Evolutionary conservation across 2,113 vertebrate species (phyloP).

Genomic region (Campylorhamphus procurvoides): DNA sequence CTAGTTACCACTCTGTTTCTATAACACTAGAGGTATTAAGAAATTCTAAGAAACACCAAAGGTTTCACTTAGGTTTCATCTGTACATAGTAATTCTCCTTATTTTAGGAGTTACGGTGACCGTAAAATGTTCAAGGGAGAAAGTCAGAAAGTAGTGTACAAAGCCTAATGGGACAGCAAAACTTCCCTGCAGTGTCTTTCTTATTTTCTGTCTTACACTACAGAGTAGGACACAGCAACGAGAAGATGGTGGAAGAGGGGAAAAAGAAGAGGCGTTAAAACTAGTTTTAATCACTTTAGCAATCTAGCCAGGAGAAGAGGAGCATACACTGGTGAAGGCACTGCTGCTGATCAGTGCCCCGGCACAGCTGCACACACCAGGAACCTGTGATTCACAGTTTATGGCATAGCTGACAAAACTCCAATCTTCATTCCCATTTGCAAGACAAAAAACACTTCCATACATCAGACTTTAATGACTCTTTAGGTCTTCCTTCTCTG

Average conservation of each 20-base stretch:
- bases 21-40: neutral
- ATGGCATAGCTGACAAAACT: neutral
- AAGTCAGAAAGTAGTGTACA: neutral
- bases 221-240: neutral
- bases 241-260: neutral
- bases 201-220: neutral
- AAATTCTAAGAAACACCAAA: neutral
- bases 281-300: neutral
- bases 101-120: neutral
- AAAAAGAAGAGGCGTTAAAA: neutral
- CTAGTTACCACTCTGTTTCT: neutral
- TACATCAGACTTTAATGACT: constrained; percentile 18
- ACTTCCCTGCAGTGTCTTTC: neutral
- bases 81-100: neutral
- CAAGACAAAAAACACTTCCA: neutral
- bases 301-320: neutral
- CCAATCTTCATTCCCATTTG: neutral
- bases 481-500: neutral
- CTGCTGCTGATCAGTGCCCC: neutral
- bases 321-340: neutral
- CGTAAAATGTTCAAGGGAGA: neutral
- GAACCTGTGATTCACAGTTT: constrained; percentile 4
- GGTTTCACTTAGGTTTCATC: neutral
- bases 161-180: neutral
- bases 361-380: neutral